Evolutionary conservation across 2,113 vertebrate species (phyloP), one percentile per base, ranked within the genome.

Genomic region (Nyctibius bracteatus): DNA sequence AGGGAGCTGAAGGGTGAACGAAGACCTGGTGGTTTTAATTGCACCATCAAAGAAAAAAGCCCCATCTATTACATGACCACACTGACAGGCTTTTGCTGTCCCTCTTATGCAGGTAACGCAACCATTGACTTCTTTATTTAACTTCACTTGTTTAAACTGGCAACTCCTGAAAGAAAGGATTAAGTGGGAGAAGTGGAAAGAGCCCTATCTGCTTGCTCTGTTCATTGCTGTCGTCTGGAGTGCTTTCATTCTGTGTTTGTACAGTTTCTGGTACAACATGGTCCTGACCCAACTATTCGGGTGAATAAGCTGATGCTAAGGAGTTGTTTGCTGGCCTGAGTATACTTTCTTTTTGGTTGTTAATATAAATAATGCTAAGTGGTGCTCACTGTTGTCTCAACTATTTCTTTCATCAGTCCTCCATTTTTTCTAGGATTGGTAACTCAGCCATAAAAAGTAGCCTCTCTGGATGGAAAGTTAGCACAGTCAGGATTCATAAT

Each of bases 81-180:
- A 1, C 20, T 5, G 59, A 77, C 81, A 58, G 47, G 6, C 21
- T 58, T 39, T 82, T 65, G 33, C 33, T 83, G 81, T 43, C 71
- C 43, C 63, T 79, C 52, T 86, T 47, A 41, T 0, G 1, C n/a
- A 92, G 82, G 66, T 89, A 90, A 83, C 1, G 7, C 80, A 80
- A 81, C 81, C 87, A 88, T 65, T 72, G 65, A 68, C 77, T 96
- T 88, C 79, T 82, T 88, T 88, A 68, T 95, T 96, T 93, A 86
- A 91, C 90, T 88, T 84, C 19, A 6, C 31, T 92, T 78, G 86
- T 93, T 94, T 73, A 66, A 94, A 81, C 81, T 95, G 88, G 94
- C 89, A 96, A 14, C 63, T 72, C 58, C 90, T 96, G 89, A 97
- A 95, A 94, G 92, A 83, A 92, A 83, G 74, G 54, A 96, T 93